Evolutionary conservation across 30 jellyfish, hydroid and myxozoan genomes (phyloP), one percentile per base, ranked within the genome.

Genomic region (Cassiopea andromeda): DNA sequence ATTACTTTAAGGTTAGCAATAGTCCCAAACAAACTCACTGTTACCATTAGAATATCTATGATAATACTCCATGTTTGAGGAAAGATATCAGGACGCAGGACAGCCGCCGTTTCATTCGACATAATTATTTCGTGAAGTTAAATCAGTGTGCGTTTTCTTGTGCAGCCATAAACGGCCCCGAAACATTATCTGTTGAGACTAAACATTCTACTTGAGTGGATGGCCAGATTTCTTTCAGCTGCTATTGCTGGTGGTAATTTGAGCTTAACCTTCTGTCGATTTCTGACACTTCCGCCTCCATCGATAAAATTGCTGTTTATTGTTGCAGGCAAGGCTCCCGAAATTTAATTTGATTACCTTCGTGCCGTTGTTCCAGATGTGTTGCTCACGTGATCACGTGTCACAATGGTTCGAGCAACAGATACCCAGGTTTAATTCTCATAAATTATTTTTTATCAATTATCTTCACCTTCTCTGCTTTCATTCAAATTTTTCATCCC

Each of bases 81-180:
- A 75, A 89, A 89, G 74, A 89, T 17, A 27, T 69, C 95, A 48
- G 95, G 95, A 14, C 90, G 90, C 6, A 48, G 47, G 8, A 69
- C 77, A 8, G 7, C 48, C 48, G 89, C 67, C 48, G 94, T 43
- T 7, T 60, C 61, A 2, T 84, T 49, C 48, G 44, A 46, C 54
- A 68, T 85, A 46, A 49, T 59, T 3, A 17, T 6, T 8, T 13
- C 73, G 3, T 61, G 4, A 61, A 61, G 4, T 3, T 61, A 13
- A 61, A 3, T 14, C 9, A 2, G 5, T 50, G 64, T 2, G 64
- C 9, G 9, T 50, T 2, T 50, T 50, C 8, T 50, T 50, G 5
- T 50, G 64, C 9, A 2, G 9, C 64, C 8, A 5, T 2, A 2
- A 50, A 5, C 64, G 5, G 64, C 64, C 64, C 64, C 9, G 5